phyloP scores from a whole-genome alignment of 2,888 invertebrate species.

The Seira ritae region DNA sequence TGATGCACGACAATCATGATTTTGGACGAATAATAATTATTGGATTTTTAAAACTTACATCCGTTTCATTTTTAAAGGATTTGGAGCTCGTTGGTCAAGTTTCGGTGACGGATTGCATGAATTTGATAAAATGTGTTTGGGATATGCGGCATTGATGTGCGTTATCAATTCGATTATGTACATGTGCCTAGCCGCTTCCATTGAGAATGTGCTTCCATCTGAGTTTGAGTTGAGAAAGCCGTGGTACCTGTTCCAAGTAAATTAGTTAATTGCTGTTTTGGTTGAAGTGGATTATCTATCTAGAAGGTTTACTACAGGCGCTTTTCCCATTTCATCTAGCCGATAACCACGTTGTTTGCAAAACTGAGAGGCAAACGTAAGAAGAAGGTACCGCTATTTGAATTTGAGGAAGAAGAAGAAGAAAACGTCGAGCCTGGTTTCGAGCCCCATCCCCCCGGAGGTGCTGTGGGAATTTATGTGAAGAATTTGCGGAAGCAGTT shows the following conservation, averaged over 20 bases:
- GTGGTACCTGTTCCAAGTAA: constrained; percentile 81
- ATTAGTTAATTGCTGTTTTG: too few species aligned
- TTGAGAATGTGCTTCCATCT: constrained; percentile 82
- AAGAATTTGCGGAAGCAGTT: constrained; percentile 72
- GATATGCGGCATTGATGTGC: constrained; percentile 74
- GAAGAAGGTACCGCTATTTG: neutral
- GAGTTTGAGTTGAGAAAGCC: constrained; percentile 82
- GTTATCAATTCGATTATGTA: constrained; percentile 76
- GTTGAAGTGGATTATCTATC: too few species aligned
- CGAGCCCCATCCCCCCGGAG: constrained; percentile 26
- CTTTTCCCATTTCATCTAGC: too few species aligned
- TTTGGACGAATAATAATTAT: too few species aligned
- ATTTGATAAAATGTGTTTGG: constrained; percentile 74
- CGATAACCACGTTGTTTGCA: neutral
- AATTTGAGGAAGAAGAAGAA: neutral
- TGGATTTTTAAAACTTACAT: neutral
- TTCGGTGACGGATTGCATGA: constrained; percentile 74
- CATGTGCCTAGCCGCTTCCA: constrained; percentile 79
- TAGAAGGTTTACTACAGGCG: too few species aligned
- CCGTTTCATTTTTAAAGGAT: constrained; percentile 71
- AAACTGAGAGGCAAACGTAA: neutral
- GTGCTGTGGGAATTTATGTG: constrained; percentile 74
- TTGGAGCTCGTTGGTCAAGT: constrained; percentile 75
- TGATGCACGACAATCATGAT: neutral
- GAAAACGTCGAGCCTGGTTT: neutral